phyloP scores from a whole-genome alignment of 53 echinoderm and acorn worm species.

The Hippasteria phrygiana region DNA sequence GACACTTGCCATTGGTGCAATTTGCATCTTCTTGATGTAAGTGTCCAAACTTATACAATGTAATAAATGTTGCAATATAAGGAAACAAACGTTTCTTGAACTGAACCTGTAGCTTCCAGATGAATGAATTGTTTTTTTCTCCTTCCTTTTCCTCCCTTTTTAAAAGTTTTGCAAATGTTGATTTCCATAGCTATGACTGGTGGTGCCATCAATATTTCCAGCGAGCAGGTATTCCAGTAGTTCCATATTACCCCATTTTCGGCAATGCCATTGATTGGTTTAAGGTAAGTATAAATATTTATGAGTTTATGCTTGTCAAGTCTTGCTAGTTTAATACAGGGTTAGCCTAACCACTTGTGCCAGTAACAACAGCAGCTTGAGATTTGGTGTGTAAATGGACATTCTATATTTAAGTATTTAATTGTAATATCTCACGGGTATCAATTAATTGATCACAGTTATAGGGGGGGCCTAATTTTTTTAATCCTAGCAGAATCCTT shows the following conservation, averaged over 20 bases:
- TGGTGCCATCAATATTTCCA: constrained; percentile 57
- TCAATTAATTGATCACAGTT: no score
- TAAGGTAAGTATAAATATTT: background rate
- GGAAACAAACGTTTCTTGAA: background rate
- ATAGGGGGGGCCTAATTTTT: no score
- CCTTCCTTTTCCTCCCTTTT: background rate
- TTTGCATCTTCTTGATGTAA: constrained; percentile 3
- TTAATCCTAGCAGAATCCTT: no score
- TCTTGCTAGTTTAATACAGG: no score
- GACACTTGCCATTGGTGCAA: constrained; percentile 4
- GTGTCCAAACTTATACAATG: background rate
- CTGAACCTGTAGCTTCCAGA: no score
- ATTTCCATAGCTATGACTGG: constrained; percentile 52
- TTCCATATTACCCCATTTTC: constrained; percentile 40
- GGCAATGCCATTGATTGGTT: constrained; percentile 39
- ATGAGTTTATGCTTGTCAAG: no score
- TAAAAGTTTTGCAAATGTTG: no score
- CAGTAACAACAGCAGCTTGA: no score
- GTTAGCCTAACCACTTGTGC: no score
- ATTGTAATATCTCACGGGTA: no score
- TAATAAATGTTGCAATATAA: background rate
- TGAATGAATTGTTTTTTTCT: background rate
- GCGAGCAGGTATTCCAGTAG: constrained; percentile 38
- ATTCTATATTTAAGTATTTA: no score
- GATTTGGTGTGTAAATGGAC: no score